Conservation (phyloP, 1,140 invertebrate genomes). For the Carcinoscorpius rotundicauda region DNA sequence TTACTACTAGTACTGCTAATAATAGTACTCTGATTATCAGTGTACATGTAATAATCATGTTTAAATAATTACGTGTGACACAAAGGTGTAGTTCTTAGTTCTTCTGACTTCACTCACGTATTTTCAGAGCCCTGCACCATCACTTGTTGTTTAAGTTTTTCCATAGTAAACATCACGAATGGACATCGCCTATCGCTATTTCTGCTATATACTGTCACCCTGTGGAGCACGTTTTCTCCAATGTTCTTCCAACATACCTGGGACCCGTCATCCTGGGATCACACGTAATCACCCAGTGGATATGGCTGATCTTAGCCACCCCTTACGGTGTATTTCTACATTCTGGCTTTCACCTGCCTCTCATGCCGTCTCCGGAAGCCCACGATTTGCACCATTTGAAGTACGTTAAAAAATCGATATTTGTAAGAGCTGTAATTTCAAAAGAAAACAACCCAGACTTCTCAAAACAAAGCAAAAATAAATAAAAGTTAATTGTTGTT, state of each 20-base stretch:
- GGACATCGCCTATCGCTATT: slow-evolving; percentile 20
- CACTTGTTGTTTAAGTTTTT: slow-evolving; percentile 15
- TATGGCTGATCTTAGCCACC: slow-evolving; percentile 13
- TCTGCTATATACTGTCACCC: slow-evolving; percentile 23
- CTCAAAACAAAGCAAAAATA: too few species aligned
- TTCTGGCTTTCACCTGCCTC: slow-evolving; percentile 22
- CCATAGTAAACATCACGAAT: slow-evolving; percentile 25
- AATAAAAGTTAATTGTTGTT: too few species aligned
- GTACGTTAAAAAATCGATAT: slow-evolving; percentile 7
- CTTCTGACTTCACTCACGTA: too few species aligned
- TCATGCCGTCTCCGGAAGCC: slow-evolving; percentile 19
- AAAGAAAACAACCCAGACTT: too few species aligned
- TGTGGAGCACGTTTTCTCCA: slow-evolving; percentile 20
- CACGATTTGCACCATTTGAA: slow-evolving; percentile 24
- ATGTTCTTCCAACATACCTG: slow-evolving; percentile 15
- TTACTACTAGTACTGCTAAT: too few species aligned
- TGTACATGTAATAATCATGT: too few species aligned
- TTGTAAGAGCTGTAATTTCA: too few species aligned
- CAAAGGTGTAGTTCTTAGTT: too few species aligned
- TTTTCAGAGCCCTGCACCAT: slow-evolving; percentile 19
- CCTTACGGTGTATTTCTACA: slow-evolving; percentile 17
- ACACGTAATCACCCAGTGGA: slow-evolving; percentile 10
- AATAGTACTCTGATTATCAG: too few species aligned
- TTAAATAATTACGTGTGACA: too few species aligned
- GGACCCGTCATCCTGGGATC: slow-evolving; percentile 13